Conservation (phyloP, 2,797 vertebrate genomes). For the Zenarchopterus dispar region DNA sequence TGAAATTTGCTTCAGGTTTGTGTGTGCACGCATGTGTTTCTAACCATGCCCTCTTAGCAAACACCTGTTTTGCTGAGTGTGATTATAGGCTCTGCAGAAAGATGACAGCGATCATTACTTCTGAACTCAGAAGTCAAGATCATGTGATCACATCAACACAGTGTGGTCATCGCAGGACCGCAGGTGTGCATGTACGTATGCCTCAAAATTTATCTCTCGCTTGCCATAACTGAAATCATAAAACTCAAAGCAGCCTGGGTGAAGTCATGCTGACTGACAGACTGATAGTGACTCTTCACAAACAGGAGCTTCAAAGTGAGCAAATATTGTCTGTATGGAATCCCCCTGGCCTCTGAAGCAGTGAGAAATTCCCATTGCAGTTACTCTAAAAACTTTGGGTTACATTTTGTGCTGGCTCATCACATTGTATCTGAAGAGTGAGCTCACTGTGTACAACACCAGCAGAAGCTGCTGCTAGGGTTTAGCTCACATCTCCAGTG, state of each 20-base stretch:
- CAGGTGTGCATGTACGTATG: slow-evolving; percentile 39
- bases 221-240: slow-evolving; percentile 45
- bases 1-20: slow-evolving; percentile 54
- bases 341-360: slow-evolving; percentile 38
- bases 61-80: slow-evolving; percentile 68
- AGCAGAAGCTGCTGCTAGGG: slow-evolving; percentile 33
- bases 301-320: slow-evolving; percentile 25
- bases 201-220: slow-evolving; percentile 32
- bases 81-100: slow-evolving; percentile 61
- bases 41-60: slow-evolving; percentile 48
- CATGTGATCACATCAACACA: slow-evolving; percentile 58
- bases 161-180: slow-evolving; percentile 50
- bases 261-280: slow-evolving; percentile 46
- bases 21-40: slow-evolving; percentile 33
- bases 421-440: slow-evolving; percentile 36
- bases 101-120: slow-evolving; percentile 36
- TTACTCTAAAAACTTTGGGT: slow-evolving; percentile 40
- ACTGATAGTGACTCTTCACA: slow-evolving; percentile 18
- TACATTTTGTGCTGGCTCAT: slow-evolving; percentile 53
- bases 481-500: slow-evolving; percentile 54
- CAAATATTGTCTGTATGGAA: slow-evolving; percentile 26
- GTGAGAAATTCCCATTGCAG: slow-evolving; percentile 53
- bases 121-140: slow-evolving; percentile 39
- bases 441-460: slow-evolving; percentile 54
- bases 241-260: slow-evolving; percentile 33